Evolutionary conservation across 92 coral and sea anemone species (phyloP), one percentile per base, ranked within the genome.

Genomic region (Epizoanthus ramosus): DNA sequence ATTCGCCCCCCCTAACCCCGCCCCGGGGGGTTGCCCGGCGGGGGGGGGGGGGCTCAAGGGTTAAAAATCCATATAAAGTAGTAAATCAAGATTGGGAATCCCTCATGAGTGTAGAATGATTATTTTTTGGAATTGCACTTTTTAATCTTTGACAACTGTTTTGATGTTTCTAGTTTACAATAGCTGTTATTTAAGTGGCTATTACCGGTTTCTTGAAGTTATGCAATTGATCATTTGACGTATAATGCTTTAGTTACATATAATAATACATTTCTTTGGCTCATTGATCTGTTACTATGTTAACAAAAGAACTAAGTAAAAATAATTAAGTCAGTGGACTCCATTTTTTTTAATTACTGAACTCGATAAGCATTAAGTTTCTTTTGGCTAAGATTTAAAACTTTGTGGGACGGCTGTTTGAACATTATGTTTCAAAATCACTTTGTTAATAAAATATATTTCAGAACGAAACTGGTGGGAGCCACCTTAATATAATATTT

Each of bases 111-210:
- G 43, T 39, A 39, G 43, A 39, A 39, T 39, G 43, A 39, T 39
- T 39, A 39, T 39, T 39, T 39, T 39, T 3, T 39, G 43, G 43
- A 39, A 39, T 39, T 39, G 5, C 43, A 39, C 43, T 2, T 39
- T 39, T 39, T 39, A 39, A 39, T 2, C 43, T 39, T 39, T 39
- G 43, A 39, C 43, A 39, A 39, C 43, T 39, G 43, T 39, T 39
- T 39, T 39, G 43, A 39, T 39, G 43, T 39, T 39, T 39, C 43
- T 39, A 39, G 60, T 56, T 17, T 12, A 17, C 2, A 56, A 56
- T 56, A 56, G 60, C 60, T 56, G 60, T 56, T 56, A 56, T 56
- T 56, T 56, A 56, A 17, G 60, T 56, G 60, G 60, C 60, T 56
- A 12, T 56, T 15, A 56, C 16, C 60, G 9, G 60, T 56, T 56